Base-by-base conservation (phyloP, 2,113 vertebrate species). In the Nerophis ophidion region DNA sequence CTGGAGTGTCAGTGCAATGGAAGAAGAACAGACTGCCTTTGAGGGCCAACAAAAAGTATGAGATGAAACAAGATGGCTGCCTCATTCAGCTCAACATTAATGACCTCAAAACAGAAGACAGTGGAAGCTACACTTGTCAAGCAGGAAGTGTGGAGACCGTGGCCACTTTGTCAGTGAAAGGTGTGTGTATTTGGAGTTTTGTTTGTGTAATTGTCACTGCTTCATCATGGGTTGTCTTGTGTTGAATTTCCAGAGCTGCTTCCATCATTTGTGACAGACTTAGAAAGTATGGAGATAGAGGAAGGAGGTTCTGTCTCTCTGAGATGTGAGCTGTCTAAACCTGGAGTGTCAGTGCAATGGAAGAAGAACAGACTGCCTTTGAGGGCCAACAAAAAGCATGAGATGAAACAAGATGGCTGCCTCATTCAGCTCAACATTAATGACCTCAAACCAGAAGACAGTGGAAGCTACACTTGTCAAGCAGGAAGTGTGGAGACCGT, bases 61-160 rank as follows among this genome's bases (percentile, higher is more conserved):
- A 74, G 72, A 91, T 89, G 89, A 91, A 71, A 47, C 83, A 88
- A 34, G 67, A 86, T 6, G 75, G 84, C 52, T 82, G 81, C 57
- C 16, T 84, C 26, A 73, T 86, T 0, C 76, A 81, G 65, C 83
- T 89, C 0, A 56, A 73, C 50, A 80, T 89, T 66, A 68, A 68
- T 50, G 68, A 10, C 5, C 68, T 95, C 53, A 76, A 66, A 66
- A 72, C 17, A 49, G 77, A 82, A 45, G 87, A 89, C 63, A 73
- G 74, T 4, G 85, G 80, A 34, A 81, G 56, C 63, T 89, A 86
- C 68, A 48, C 62, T 1, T 89, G 84, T 72, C 67, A 72, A 48
- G 76, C 82, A 63, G 84, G 83, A 10, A 33, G 9, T 53, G 64
- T 71, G 55, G 83, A 82, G 50, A 84, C 75, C 42, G 79, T 69